Conservation (phyloP, 2,888 invertebrate genomes). For the Eucriotettix oculatus region DNA sequence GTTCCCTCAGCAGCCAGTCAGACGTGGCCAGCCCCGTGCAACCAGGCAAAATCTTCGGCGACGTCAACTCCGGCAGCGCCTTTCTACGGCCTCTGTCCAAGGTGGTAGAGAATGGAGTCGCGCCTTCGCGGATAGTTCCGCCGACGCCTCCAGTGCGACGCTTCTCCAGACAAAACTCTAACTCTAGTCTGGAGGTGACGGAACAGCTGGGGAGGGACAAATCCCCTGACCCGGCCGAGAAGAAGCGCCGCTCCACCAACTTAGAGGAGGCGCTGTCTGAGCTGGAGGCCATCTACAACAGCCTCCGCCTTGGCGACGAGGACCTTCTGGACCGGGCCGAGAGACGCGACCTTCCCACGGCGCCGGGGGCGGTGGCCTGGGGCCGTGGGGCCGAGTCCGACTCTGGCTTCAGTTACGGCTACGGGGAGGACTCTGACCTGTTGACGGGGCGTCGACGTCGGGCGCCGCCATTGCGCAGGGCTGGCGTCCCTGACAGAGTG, state of each 20-base stretch:
- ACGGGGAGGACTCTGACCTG: conserved; percentile 5
- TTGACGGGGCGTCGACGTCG: conserved; percentile 12
- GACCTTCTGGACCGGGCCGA: conserved; percentile 66
- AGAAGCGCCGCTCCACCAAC: conserved; percentile 46
- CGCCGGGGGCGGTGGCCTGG: conserved; percentile 39
- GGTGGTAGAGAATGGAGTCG: conserved; percentile 16
- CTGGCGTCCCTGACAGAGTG: conserved; percentile 43
- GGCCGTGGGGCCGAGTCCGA: conserved; percentile 24
- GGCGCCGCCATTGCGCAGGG: conserved; percentile 22
- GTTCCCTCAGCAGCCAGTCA: conserved; percentile 11
- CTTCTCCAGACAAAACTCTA: conserved; percentile 16
- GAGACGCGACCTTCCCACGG: conserved; percentile 38
- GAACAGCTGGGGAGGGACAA: conserved; percentile 20
- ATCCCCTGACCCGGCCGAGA: background rate
- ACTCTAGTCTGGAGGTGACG: conserved; percentile 16
- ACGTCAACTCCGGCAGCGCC: background rate
- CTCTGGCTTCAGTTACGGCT: conserved; percentile 25
- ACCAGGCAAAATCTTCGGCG: background rate
- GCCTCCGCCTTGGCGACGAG: conserved; percentile 68
- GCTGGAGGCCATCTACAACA: conserved; percentile 80
- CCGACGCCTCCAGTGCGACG: conserved; percentile 23
- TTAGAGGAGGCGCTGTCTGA: conserved; percentile 78
- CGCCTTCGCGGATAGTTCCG: conserved; percentile 9
- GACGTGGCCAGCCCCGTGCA: conserved; percentile 10
- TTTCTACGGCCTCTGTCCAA: conserved; percentile 18